These are phyloP conservation scores for Tragelaphus imberbis DNA, from an alignment of 2,113 vertebrate genomes.

Conservation along the genomic window DNA sequence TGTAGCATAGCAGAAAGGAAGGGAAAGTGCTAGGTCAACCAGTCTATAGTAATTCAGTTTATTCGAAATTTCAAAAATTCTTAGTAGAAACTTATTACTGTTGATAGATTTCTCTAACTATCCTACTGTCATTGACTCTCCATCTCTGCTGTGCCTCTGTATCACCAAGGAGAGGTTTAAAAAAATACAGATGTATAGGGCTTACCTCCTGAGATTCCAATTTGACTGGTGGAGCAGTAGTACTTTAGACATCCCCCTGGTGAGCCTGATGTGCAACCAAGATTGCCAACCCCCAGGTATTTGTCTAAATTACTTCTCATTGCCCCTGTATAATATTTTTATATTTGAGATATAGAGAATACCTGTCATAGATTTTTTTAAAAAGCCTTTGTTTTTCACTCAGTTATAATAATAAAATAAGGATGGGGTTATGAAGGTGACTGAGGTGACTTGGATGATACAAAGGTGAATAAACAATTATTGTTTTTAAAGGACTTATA, in stretches of 20 bases:
- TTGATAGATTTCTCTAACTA: not conserved
- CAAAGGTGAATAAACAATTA: slow-evolving; percentile 25
- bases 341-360: not conserved
- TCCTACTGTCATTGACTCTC: not conserved
- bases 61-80: not conserved
- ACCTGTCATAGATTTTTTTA: not conserved
- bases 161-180: not conserved
- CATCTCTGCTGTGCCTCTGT: not conserved
- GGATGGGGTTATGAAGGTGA: not conserved
- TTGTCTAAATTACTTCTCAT: slow-evolving; percentile 42
- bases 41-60: not conserved
- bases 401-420: not conserved
- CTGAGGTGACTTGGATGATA: not conserved
- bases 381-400: not conserved
- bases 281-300: not conserved
- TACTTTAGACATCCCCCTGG: not conserved
- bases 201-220: not conserved
- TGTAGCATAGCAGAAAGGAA: not conserved
- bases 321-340: not conserved
- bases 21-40: not conserved
- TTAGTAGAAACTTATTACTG: not conserved
- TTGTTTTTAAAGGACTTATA: not conserved
- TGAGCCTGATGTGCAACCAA: not conserved
- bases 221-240: not conserved
- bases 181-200: not conserved